These are phyloP conservation scores for Oryzias melastigma DNA, from an alignment of 2,113 vertebrate genomes.

Conservation along the genomic window DNA sequence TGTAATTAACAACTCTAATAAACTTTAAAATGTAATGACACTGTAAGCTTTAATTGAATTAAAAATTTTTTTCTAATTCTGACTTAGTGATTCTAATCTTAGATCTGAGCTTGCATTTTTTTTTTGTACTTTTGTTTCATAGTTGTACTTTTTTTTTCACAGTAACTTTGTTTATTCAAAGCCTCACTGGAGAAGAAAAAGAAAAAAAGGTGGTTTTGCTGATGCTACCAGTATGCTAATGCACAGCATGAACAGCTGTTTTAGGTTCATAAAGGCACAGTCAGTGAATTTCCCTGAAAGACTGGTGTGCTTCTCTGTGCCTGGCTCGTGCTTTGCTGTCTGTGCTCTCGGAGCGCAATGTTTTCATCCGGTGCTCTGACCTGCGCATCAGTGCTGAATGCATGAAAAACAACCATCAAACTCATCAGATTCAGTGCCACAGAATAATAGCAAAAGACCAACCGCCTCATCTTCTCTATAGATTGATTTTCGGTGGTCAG, in stretches of 20 bases:
- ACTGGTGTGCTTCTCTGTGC: slow-evolving; percentile 7
- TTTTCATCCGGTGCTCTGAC: slow-evolving; percentile 15
- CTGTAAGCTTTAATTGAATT: too few relatives aligned
- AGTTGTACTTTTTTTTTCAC: neutral
- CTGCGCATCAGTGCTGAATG: slow-evolving; percentile 7
- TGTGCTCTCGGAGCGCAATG: slow-evolving; percentile 6
- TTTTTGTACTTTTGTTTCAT: too few relatives aligned
- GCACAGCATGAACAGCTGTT: slow-evolving; percentile 49
- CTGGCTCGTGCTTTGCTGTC: slow-evolving; percentile 2
- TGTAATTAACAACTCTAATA: too few relatives aligned
- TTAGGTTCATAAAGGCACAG: slow-evolving; percentile 46
- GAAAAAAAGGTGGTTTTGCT: slow-evolving; percentile 35
- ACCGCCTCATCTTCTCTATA: too few relatives aligned
- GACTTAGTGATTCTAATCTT: too few relatives aligned
- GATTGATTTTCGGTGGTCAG: too few relatives aligned
- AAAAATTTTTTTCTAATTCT: too few relatives aligned
- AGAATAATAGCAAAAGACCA: neutral
- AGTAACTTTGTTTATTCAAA: slow-evolving; percentile 16
- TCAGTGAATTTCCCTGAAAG: slow-evolving; percentile 29
- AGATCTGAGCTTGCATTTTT: too few relatives aligned
- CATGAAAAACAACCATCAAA: slow-evolving; percentile 22
- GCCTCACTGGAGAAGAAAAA: slow-evolving; percentile 12
- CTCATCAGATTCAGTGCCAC: neutral
- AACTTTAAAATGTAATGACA: too few relatives aligned
- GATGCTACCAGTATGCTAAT: slow-evolving; percentile 45